A percentile compares a stretch with the other conserved stretches of the same genome.
Evolutionary conservation across 2,888 invertebrate genomes (phyloP).

Genomic region (Xanthostigma xanthostigma): DNA sequence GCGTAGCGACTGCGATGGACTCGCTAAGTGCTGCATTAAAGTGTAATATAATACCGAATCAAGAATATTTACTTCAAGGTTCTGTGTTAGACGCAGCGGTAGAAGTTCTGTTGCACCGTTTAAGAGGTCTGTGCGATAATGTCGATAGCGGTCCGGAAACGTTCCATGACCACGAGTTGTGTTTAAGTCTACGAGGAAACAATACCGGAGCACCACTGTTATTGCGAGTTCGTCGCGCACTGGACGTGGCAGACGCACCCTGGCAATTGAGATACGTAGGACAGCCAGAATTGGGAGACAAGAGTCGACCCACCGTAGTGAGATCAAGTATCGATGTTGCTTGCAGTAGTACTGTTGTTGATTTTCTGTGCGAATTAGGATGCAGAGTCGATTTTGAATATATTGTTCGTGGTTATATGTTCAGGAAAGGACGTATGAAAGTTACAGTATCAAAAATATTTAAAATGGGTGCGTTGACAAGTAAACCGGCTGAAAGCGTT

Average conservation of each 20-base stretch:
- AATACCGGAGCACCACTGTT: constrained; percentile 47
- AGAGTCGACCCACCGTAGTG: constrained; percentile 77
- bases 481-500: constrained; percentile 49
- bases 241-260: constrained; percentile 69
- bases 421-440: constrained; percentile 93
- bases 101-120: constrained; percentile 74
- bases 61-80: constrained; percentile 87
- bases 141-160: constrained; percentile 81
- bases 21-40: constrained; percentile 64
- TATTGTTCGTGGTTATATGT: constrained; percentile 83
- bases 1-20: constrained; percentile 53
- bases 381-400: constrained; percentile 88
- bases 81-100: constrained; percentile 85
- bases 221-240: constrained; percentile 68
- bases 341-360: constrained; percentile 76
- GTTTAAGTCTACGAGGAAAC: constrained; percentile 60
- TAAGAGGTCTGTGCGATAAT: constrained; percentile 86
- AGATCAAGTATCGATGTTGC: constrained; percentile 87
- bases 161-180: constrained; percentile 89
- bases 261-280: constrained; percentile 88
- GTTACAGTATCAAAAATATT: constrained; percentile 90
- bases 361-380: constrained; percentile 84
- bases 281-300: constrained; percentile 78
- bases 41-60: constrained; percentile 79
- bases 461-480: constrained; percentile 63